Evolutionary conservation across 2,888 invertebrate genomes (phyloP).

Genomic region (Nomada ferruginata): DNA sequence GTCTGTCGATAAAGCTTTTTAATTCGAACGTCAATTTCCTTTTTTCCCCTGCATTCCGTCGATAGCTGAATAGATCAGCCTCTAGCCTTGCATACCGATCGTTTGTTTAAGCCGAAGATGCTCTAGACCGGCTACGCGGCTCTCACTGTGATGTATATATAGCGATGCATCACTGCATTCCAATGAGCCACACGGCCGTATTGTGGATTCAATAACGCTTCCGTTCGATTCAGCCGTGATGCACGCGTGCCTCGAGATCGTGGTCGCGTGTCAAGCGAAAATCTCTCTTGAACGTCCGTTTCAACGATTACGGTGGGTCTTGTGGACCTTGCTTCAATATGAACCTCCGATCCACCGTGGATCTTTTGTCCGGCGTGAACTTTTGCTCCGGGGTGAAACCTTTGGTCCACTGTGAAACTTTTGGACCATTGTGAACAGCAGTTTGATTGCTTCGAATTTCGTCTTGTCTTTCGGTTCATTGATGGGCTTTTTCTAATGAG

Average conservation of each 20-base stretch:
- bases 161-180: conserved; percentile 64
- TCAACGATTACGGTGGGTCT: neutral
- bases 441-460: no score
- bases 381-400: no score
- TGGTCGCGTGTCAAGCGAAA: conserved; percentile 21
- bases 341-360: no score
- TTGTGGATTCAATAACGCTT: conserved; percentile 57
- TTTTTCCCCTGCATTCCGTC: conserved; percentile 45
- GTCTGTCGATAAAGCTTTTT: conserved; percentile 40
- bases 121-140: conserved; percentile 1
- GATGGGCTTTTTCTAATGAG: no score
- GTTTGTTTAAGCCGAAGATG: conserved; percentile 45
- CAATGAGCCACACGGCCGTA: conserved; percentile 59
- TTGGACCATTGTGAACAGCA: no score
- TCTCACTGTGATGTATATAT: conserved; percentile 18
- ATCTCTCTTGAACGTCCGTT: neutral
- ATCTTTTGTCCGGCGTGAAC: no score
- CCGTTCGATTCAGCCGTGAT: conserved; percentile 48
- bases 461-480: no score
- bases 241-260: conserved; percentile 17
- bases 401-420: no score
- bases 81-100: conserved; percentile 60
- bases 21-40: conserved; percentile 52
- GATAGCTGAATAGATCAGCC: conserved; percentile 35
- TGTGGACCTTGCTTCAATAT: neutral